Evolutionary conservation across 2,113 vertebrate species (phyloP), one percentile per base, ranked within the genome.

Genomic region (Phalacrocorax brasilianus): DNA sequence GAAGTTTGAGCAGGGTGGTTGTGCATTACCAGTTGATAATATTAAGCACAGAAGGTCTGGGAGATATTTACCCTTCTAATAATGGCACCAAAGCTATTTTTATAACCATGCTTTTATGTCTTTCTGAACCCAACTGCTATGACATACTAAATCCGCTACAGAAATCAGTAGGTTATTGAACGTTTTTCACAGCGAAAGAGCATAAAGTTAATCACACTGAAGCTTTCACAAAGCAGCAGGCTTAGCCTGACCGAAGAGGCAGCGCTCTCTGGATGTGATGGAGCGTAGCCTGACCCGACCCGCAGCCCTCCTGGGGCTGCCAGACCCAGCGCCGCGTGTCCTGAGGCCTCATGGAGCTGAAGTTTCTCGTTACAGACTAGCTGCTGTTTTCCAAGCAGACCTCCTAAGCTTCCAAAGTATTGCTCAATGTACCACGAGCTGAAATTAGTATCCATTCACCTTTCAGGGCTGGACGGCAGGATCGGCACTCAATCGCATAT

Each of bases 391-490:
- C 85, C 85, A 88, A 35, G 75, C 11, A 4, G 85, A 30, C n/a
- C 72, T 56, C 59, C 63, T 32, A 8, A 84, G 45, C 93, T 95
- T 88, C 87, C 49, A 23, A 62, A 95, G 42, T 49, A 49, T 81
- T 94, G 86, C 93, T 89, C 42, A 44, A 1, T 9, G 5, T 45
- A 50, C 42, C 85, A 35, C 72, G 33, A 26, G 75, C 72, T 97
- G 82, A 45, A 91, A 79, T 87, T 8, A 33, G 15, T 90, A 95
- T 94, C 66, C 96, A 96, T 95, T 93, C 73, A 80, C 72, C 93
- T 94, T 56, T 84, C 52, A 8, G 91, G 66, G 67, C 86, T 65
- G 63, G 53, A 2, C 32, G 58, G 72, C 86, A 62, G 71, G n/a
- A 44, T 65, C 5, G 1, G 50, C 53, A 8, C 68, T 26, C 78